Base-by-base conservation (phyloP, 2,113 vertebrate genomes). In the Ia io region DNA sequence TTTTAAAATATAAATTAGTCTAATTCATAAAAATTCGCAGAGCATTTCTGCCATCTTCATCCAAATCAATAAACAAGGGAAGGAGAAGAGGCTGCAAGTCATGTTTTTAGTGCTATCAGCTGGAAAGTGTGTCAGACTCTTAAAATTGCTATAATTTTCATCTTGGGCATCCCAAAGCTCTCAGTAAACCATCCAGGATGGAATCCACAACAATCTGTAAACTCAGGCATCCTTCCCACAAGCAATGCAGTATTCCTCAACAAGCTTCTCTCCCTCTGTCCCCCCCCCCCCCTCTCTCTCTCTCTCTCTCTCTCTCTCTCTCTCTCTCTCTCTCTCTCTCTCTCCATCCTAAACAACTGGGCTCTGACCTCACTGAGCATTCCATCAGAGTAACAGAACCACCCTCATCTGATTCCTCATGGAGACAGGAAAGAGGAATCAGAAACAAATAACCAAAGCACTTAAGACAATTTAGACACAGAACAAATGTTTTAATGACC, bases 81-180 rank as follows among this genome's bases (percentile, higher is more conserved):
- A 47, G 71, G 25, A 77, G 5, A 94, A 30, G 67, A 35, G 32
- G 23, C n/a, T 22, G 37, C n/a, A 59, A 85, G 69, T 35, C 88
- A 84, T 79, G 78, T 80, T 94, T 88, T 93, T 53, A 76, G 73
- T 80, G 53, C 49, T 94, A 73, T 91, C 88, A 95, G 28, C 85
- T 87, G 56, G 73, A 86, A 87, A 79, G 44, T 73, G 20, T 94
- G 83, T 95, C 92, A 96, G 51, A 91, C 85, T 95, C 73, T 87
- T 95, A 59, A 84, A 96, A 94, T 94, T 94, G 96, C 95, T 96
- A 53, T 96, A 91, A 96, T 96, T 95, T 95, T 95, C 97, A 91
- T 91, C 93, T 93, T 94, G 91, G 96, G 83, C 37, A 95, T 89
- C 53, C 47, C 70, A 63, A 63, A 90, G 77, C 49, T n/a, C 85